phyloP scores from a whole-genome alignment of 2,797 vertebrate genomes.

The Heteromormyrus szaboi region DNA sequence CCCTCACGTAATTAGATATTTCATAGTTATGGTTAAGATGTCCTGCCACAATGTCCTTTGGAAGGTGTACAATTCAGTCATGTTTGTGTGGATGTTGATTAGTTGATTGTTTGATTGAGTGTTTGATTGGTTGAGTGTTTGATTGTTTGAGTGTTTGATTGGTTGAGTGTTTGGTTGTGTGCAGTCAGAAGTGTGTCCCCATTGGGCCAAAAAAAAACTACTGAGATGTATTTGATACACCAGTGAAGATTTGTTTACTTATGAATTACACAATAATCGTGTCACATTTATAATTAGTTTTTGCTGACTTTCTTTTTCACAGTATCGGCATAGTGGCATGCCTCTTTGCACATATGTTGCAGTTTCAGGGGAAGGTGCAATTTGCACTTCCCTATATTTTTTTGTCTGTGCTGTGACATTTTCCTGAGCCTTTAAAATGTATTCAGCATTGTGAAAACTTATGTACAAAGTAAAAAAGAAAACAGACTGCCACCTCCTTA shows the following conservation, averaged over 20 bases:
- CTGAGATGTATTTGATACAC: not conserved
- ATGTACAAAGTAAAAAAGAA: not conserved
- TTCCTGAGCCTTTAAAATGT: not conserved
- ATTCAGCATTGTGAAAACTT: not conserved
- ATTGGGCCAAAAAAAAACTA: not conserved
- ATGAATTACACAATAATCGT: not conserved
- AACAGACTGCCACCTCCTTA: not conserved
- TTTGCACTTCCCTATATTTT: not conserved
- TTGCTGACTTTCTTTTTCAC: not conserved
- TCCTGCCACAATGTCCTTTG: not conserved
- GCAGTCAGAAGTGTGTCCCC: not conserved
- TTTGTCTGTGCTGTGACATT: not conserved
- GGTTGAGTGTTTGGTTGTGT: not conserved
- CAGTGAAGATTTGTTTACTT: not conserved
- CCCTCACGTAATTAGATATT: not conserved
- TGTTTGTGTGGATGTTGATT: not conserved
- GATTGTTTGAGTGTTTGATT: too few relatives aligned
- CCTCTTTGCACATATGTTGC: not conserved
- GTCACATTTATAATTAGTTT: not conserved
- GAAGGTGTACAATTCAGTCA: not conserved
- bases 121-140: too few relatives aligned
- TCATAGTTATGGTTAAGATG: not conserved
- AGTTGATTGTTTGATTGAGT: not conserved
- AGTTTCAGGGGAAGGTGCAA: not conserved
- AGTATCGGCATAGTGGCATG: not conserved